Evolutionary conservation across 1,140 invertebrate genomes (phyloP).

Genomic region (Geopemphigus sp.): DNA sequence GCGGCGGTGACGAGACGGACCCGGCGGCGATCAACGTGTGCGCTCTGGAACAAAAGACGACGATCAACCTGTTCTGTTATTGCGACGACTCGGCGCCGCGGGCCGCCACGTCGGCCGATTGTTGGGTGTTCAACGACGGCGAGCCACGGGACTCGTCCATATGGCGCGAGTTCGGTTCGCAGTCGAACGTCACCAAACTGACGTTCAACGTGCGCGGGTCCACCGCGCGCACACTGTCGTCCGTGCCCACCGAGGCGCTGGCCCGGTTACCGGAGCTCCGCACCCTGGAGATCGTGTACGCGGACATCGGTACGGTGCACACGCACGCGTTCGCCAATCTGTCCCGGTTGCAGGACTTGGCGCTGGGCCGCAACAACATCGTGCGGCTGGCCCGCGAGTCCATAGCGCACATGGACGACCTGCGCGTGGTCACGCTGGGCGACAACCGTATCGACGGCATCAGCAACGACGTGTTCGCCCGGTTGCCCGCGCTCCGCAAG

Average conservation of each 20-base stretch:
- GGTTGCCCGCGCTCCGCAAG: conserved; percentile 66
- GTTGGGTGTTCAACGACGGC: conserved; percentile 66
- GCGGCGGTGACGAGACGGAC: background rate
- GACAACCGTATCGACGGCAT: conserved; percentile 71
- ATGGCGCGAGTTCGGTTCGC: conserved; percentile 68
- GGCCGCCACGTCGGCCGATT: conserved; percentile 60
- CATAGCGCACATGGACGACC: conserved; percentile 66
- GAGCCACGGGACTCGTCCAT: conserved; percentile 64
- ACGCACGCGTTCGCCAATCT: conserved; percentile 71
- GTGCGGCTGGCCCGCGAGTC: conserved; percentile 63
- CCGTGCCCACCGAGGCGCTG: conserved; percentile 68
- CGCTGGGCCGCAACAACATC: conserved; percentile 68
- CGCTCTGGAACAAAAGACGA: conserved; percentile 54
- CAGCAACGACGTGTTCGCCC: conserved; percentile 67
- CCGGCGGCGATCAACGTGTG: conserved; percentile 58
- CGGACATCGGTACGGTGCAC: conserved; percentile 65
- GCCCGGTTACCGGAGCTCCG: conserved; percentile 65
- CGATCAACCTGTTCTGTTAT: conserved; percentile 58
- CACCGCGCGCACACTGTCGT: conserved; percentile 60
- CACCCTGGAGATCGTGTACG: conserved; percentile 68
- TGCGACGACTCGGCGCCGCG: conserved; percentile 55
- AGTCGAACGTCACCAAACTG: conserved; percentile 67
- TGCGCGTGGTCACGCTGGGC: conserved; percentile 67
- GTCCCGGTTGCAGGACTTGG: conserved; percentile 65
- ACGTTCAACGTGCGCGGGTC: conserved; percentile 67